Base-by-base conservation (phyloP, 2,113 vertebrate genomes). In the Neoarius graeffei region DNA sequence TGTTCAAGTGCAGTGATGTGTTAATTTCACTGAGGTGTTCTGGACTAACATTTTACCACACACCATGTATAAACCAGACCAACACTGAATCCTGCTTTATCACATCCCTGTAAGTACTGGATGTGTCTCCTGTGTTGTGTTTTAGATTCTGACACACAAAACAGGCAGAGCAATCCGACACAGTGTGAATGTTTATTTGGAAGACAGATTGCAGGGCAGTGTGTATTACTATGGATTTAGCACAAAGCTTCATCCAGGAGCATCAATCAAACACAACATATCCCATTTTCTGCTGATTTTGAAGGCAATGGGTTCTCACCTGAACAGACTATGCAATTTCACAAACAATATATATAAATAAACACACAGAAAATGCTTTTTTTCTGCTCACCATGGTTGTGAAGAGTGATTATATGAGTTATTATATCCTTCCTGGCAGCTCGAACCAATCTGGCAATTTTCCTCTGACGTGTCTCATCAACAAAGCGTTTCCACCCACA, bases 161-260 rank as follows among this genome's bases (percentile, higher is more conserved):
- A 35, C 60, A 85, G 48, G 62, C 54, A 62, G 25, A 42, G 64
- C 85, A 64, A 77, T 84, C 86, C n/a, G 85, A 60, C 77, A 76
- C 25, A 1, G 7, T 23, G 27, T 4, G 42, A 71, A 59, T 25
- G 20, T 85, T 81, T 69, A 85, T 88, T 73, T 86, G 71, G 71
- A 83, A 84, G 52, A 81, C 86, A 83, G 11, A 83, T 27, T 67
- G 64, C 79, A 89, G 82, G 80, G 30, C 71, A 67, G 52, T 89
- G 15, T 17, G 59, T 80, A 89, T 89, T 85, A 87, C 80, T 89
- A 9, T 27, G 50, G 71, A 89, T 90, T 91, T 86, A 42, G 83
- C 82, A 85, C 60, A 86, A 73, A 60, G 14, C 60, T 90, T 89
- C 74, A 42, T 89, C 81, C 30, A 90, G 88, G 59, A 5, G 60